Percentiles rank a stretch among this genome's conserved stretches.
Conservation (phyloP, 2,888 invertebrate species). For the Diaphora mendica region DNA sequence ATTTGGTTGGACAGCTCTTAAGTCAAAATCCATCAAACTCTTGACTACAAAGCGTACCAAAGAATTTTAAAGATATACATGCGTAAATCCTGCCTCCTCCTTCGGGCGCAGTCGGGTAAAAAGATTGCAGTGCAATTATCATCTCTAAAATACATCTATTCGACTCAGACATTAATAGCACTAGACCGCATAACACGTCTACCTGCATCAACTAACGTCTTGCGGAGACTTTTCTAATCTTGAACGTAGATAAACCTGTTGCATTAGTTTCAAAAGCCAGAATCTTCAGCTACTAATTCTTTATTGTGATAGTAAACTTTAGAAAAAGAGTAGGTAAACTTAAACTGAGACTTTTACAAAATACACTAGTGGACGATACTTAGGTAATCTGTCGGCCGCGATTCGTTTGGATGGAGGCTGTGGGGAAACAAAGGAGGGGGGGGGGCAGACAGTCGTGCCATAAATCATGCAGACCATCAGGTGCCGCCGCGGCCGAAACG, state of each 20-base stretch:
- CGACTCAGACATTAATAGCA: background rate
- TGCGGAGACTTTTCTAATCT: too few species aligned
- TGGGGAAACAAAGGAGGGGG: background rate
- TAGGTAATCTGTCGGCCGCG: slow-evolving; percentile 13
- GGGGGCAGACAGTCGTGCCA: slow-evolving; percentile 11
- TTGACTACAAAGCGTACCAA: too few species aligned
- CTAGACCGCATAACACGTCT: background rate
- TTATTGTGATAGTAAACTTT: background rate
- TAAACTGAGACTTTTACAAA: slow-evolving; percentile 3
- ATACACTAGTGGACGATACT: slow-evolving; percentile 3
- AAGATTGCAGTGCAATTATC: too few species aligned
- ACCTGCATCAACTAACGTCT: too few species aligned
- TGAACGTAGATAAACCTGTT: too few species aligned
- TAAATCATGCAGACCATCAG: slow-evolving; percentile 28
- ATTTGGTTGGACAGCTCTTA: too few species aligned
- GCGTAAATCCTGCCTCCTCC: too few species aligned
- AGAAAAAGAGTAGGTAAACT: too few species aligned
- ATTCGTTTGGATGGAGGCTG: background rate
- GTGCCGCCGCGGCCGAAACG: slow-evolving; percentile 10
- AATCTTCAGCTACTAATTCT: background rate
- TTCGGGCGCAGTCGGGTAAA: too few species aligned
- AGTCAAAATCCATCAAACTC: too few species aligned
- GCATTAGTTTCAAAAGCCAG: background rate
- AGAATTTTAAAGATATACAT: too few species aligned
- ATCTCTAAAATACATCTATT: background rate